Evolutionary conservation across 1,140 invertebrate species (phyloP).

Genomic region (Monochamus saltuarius): DNA sequence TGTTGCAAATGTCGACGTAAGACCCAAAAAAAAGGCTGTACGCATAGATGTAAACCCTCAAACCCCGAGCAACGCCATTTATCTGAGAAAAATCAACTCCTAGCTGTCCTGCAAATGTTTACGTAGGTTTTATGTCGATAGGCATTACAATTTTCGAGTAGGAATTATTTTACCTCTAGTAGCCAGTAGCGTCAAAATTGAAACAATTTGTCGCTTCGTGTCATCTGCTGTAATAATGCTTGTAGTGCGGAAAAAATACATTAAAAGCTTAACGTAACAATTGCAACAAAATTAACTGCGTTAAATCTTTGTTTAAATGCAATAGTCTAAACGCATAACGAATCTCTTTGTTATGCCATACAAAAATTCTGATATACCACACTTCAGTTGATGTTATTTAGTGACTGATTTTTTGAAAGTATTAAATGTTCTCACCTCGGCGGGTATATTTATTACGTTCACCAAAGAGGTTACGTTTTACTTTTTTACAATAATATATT

Average conservation of each 20-base stretch:
- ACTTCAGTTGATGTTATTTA: conserved; percentile 44
- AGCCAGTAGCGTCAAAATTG: too few species aligned
- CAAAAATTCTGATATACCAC: conserved; percentile 49
- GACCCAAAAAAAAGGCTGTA: conserved; percentile 27
- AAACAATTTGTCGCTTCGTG: neutral
- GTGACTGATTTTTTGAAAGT: conserved; percentile 37
- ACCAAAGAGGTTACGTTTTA: conserved; percentile 32
- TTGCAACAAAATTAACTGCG: conserved; percentile 24
- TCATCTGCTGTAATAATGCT: conserved; percentile 6
- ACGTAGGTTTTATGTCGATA: too few species aligned
- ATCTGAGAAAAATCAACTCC: neutral
- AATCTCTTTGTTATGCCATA: conserved; percentile 40
- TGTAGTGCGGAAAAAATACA: conserved; percentile 17
- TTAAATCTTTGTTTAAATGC: conserved; percentile 44
- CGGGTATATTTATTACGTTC: conserved; percentile 26
- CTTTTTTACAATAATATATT: conserved; percentile 45
- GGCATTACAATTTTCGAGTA: too few species aligned
- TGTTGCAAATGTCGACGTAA: neutral
- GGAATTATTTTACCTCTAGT: neutral
- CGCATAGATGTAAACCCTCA: too few species aligned
- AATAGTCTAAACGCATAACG: conserved; percentile 51
- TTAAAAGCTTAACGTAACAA: conserved; percentile 27
- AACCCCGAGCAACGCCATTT: neutral
- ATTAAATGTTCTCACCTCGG: conserved; percentile 20
- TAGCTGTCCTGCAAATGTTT: too few species aligned